Evolutionary conservation across 2,113 vertebrate species (phyloP).

Genomic region (Lophius piscatorius): DNA sequence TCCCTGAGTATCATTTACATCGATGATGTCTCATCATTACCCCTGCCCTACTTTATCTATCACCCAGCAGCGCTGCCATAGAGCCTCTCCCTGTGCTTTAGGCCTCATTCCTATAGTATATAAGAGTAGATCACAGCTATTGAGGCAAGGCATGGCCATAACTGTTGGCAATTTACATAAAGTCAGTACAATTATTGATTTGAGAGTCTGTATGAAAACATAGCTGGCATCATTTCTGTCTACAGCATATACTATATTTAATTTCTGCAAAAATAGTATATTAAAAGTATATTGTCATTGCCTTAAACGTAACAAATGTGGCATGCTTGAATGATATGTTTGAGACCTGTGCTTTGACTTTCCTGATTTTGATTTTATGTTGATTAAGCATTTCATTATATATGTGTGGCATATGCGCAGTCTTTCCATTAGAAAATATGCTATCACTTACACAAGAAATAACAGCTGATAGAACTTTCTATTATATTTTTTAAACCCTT

Average conservation of each 20-base stretch:
- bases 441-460: too few relatives aligned
- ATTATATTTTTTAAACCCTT: too few relatives aligned
- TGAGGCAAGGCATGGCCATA: conserved; percentile 18
- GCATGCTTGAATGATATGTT: too few relatives aligned
- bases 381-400: too few relatives aligned
- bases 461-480: too few relatives aligned
- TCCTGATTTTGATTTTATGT: too few relatives aligned
- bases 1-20: conserved; percentile 84
- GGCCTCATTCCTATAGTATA: conserved; percentile 42
- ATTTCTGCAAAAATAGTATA: too few relatives aligned
- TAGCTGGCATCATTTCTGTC: not conserved
- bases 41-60: conserved; percentile 80
- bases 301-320: too few relatives aligned
- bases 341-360: too few relatives aligned
- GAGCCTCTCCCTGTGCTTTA: conserved; percentile 46
- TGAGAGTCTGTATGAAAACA: not conserved
- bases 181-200: conserved; percentile 10
- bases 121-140: conserved; percentile 16
- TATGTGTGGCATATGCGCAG: too few relatives aligned
- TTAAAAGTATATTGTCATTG: too few relatives aligned
- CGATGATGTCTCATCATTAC: conserved; percentile 85
- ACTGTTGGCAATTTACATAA: conserved; percentile 21
- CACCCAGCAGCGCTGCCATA: conserved; percentile 67
- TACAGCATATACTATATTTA: not conserved
- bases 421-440: too few relatives aligned